Evolutionary conservation across 2,888 invertebrate genomes (phyloP), one percentile per base, ranked within the genome.

Genomic region (Agonopterix arenella): DNA sequence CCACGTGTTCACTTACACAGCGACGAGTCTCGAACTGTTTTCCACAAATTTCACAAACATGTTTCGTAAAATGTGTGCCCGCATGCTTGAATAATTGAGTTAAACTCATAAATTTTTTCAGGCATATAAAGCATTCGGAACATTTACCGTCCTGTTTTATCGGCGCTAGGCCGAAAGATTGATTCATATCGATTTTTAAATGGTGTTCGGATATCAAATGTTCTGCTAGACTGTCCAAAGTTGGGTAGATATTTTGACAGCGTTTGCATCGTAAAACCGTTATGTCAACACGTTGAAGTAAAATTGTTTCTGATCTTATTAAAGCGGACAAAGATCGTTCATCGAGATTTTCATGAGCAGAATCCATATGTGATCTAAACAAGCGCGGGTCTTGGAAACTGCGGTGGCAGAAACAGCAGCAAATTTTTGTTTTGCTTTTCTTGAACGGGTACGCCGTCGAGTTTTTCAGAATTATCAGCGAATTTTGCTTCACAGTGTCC

Each of bases 391-490:
- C 66, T 4, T 52, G 50, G 50, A 64, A 71, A 38, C 50, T 52
- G 40, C 64, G 61, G 53, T 55, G 59, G 60, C 72, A 71, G 61
- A 69, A 74, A 36, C 68, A 65, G 54, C 73, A 73, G 41, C 60
- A 57, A 55, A 66, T 55, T 3, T 52, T 51, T 49, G 54, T 55
- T 40, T 61, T 62, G 4, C 68, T 68, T 38, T 71, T 61, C 52
- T 67, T 59, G 62, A 76, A 74, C 49, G 74, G 76, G 61, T 69
- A 73, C 47, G 68, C 71, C 48, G 74, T 73, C 38, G 69, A 55
- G 57, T 65, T 56, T 58, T 63, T 56, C 53, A 73, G 56, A 56
- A 76, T 56, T 38, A 67, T 52, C 56, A 61, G 61, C 47, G 70
- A 70, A 60, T 75, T 75, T 54, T 57, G 56, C 54, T 66, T 63